These are phyloP conservation scores for Heloderma charlesbogerti DNA, from an alignment of 2,113 vertebrate genomes.

Conservation along the genomic window DNA sequence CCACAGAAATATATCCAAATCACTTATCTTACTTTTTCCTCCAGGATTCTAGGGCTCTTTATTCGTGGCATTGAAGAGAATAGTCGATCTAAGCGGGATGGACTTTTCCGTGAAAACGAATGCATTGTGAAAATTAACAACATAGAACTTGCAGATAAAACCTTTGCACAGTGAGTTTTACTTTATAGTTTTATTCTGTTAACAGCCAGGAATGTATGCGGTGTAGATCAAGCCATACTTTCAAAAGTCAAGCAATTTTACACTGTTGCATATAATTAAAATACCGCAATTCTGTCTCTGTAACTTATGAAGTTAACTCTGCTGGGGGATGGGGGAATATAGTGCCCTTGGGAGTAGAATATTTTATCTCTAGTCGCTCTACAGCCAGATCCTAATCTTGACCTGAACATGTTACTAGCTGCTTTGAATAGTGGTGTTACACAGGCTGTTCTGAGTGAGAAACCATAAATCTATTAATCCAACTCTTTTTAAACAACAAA, in stretches of 20 bases:
- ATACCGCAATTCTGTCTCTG: not conserved
- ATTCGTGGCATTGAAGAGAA: constrained; percentile 93
- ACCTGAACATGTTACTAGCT: not conserved
- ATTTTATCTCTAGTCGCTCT: constrained; percentile 1
- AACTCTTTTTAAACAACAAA: not conserved
- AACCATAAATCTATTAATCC: not conserved
- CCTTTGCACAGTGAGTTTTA: constrained; percentile 91
- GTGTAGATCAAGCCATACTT: constrained; percentile 10
- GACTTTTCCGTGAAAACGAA: constrained; percentile 91
- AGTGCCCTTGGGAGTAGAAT: not conserved
- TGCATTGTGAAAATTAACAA: constrained; percentile 95
- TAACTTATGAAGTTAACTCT: not conserved
- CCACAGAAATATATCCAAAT: not conserved
- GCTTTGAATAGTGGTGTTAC: not conserved
- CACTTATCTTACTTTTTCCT: constrained; percentile 26
- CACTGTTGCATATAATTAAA: not conserved
- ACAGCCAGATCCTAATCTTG: not conserved
- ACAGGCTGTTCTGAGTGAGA: not conserved
- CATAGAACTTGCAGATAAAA: constrained; percentile 90
- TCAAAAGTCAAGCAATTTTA: constrained; percentile 18
- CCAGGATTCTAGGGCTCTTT: constrained; percentile 90
- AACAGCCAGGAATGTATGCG: constrained; percentile 28
- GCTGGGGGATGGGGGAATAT: too few relatives aligned
- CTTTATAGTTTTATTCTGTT: constrained; percentile 40
- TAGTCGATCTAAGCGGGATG: constrained; percentile 90